A percentile compares a stretch with the other conserved stretches of the same genome.
Evolutionary conservation across 2,113 vertebrate species (phyloP).

Genomic region (Chaenocephalus aceratus): DNA sequence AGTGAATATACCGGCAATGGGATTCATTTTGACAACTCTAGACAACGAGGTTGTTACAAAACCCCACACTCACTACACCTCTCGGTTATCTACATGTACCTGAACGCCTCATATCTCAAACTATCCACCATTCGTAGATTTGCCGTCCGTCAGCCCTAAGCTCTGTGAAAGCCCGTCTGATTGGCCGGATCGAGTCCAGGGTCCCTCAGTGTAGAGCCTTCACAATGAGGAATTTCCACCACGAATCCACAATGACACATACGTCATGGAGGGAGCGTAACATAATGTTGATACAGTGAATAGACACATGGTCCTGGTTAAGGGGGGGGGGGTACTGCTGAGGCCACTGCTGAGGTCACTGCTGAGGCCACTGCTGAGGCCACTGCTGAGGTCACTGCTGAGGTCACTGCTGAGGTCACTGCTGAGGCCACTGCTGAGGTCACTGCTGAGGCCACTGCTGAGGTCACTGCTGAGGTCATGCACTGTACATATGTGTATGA

Average conservation of each 20-base stretch:
- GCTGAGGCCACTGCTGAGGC: not conserved
- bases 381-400: not conserved
- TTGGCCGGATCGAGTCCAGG: constrained; percentile 40
- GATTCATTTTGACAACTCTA: not conserved
- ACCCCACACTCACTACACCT: not conserved
- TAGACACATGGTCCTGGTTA: constrained; percentile 51
- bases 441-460: not conserved
- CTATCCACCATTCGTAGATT: not conserved
- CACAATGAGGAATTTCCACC: constrained; percentile 26
- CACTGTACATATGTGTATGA: not conserved
- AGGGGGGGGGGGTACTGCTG: not conserved
- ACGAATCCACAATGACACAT: constrained; percentile 35
- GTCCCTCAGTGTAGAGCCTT: constrained; percentile 19
- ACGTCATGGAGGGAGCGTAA: constrained; percentile 4
- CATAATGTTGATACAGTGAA: constrained; percentile 34
- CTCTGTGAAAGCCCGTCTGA: constrained; percentile 16
- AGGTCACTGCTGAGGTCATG: not conserved
- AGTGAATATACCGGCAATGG: not conserved
- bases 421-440: not conserved
- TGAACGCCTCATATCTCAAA: not conserved
- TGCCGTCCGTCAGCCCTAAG: constrained; percentile 18
- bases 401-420: constrained; percentile 12
- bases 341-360: constrained; percentile 2
- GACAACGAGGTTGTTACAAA: not conserved
- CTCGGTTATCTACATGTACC: not conserved